Conservation (phyloP, 2,113 vertebrate genomes). For the Neotoma lepida region DNA sequence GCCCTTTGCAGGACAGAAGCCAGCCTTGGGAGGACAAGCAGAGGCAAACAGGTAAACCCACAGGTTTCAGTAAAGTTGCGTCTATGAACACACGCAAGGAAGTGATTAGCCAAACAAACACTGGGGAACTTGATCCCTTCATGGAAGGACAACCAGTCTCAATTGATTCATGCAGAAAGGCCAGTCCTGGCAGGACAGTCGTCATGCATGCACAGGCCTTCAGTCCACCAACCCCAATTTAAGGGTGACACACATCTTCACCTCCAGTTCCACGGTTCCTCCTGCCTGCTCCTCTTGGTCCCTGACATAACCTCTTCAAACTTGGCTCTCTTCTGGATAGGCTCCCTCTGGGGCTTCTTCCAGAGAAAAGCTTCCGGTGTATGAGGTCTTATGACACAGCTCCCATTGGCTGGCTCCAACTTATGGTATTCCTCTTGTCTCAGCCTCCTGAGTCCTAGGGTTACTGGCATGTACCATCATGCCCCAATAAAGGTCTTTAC, state of each 20-base stretch:
- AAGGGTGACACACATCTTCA: neutral
- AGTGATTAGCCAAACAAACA: conserved; percentile 46
- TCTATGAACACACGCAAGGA: conserved; percentile 29
- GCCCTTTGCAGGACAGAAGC: conserved; percentile 15
- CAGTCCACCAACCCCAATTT: neutral
- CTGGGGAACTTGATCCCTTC: neutral
- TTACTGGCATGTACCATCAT: neutral
- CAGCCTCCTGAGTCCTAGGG: neutral
- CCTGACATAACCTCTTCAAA: neutral
- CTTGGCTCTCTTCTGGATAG: neutral
- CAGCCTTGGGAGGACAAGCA: neutral
- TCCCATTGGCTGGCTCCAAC: neutral
- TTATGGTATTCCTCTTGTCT: neutral
- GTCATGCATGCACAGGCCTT: rapidly evolving
- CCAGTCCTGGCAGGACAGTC: neutral
- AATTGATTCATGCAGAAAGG: neutral
- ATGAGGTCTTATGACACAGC: too few species aligned
- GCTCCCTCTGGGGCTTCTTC: neutral
- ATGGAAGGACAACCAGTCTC: neutral
- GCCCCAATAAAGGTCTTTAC: neutral
- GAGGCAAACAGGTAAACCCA: conserved; percentile 5
- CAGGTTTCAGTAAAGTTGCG: neutral
- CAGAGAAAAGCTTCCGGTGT: neutral
- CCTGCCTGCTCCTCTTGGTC: neutral
- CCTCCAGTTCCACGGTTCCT: neutral